These are phyloP conservation scores for Lithobates pipiens DNA, from an alignment of 2,797 vertebrate species.

Conservation along the genomic window DNA sequence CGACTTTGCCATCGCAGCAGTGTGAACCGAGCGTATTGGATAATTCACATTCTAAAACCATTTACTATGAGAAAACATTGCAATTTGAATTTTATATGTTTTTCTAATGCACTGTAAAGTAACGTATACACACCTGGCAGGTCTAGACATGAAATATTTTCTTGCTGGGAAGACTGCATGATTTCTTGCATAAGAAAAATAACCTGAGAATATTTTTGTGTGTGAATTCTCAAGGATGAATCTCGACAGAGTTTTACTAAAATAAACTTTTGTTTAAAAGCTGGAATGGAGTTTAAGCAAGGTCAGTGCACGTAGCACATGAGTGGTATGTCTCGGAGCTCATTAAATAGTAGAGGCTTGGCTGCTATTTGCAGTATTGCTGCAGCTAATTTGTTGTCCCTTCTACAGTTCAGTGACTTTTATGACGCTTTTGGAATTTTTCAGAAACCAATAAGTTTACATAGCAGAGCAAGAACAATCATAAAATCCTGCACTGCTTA, in stretches of 20 bases:
- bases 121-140: too few species aligned
- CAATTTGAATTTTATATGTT: too few species aligned
- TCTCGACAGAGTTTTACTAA: too few species aligned
- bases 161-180: too few species aligned
- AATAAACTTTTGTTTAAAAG: neutral
- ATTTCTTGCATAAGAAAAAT: too few species aligned
- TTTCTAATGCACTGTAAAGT: too few species aligned
- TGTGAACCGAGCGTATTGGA: too few species aligned
- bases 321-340: neutral
- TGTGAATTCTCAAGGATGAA: too few species aligned
- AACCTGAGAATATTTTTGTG: neutral
- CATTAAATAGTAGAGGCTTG: neutral
- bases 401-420: conserved; percentile 47
- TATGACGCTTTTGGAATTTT: conserved; percentile 40
- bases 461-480: neutral
- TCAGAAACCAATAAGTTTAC: neutral
- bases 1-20: too few species aligned
- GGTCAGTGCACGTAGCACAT: neutral
- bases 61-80: too few species aligned
- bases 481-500: neutral
- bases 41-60: too few species aligned
- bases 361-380: conserved; percentile 13
- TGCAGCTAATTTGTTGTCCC: conserved; percentile 10
- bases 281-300: neutral
- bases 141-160: too few species aligned